Conservation (phyloP, 1,140 invertebrate genomes). For the Drosophila eugracilis region DNA sequence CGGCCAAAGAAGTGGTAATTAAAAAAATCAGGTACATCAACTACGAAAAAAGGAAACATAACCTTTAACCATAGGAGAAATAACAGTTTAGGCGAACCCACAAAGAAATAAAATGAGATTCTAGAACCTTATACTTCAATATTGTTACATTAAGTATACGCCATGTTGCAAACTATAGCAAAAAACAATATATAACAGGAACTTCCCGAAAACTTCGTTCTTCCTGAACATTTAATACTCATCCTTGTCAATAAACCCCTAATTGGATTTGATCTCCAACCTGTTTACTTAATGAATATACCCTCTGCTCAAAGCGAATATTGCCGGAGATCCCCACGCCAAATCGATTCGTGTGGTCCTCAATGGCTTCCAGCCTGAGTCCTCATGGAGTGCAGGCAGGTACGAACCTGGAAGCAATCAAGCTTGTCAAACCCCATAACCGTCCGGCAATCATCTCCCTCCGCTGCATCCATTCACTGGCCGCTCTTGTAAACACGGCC, state of each 20-base stretch:
- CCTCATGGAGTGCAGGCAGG: conserved; percentile 6
- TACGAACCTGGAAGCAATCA: conserved; percentile 41
- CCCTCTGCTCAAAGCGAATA: background rate
- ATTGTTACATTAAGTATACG: no score
- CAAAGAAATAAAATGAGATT: no score
- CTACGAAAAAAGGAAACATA: background rate
- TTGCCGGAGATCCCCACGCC: background rate
- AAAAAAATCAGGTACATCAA: conserved; percentile 5
- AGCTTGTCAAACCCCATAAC: conserved; percentile 51
- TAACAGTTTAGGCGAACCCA: no score
- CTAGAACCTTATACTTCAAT: no score
- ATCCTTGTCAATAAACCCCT: background rate
- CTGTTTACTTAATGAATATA: background rate
- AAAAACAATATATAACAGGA: no score
- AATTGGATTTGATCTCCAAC: background rate
- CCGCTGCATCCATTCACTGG: conserved; percentile 31
- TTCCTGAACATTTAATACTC: background rate
- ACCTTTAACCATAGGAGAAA: background rate
- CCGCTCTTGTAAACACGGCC: conserved; percentile 44
- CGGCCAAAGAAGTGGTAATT: background rate
- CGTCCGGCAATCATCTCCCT: conserved; percentile 42
- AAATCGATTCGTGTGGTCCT: conserved; percentile 1
- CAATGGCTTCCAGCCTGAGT: conserved; percentile 12
- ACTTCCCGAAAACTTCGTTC: no score
- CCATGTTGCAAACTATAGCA: no score